A percentile compares a stretch with the other conserved stretches of the same genome.
These are phyloP conservation scores for Palythoa heliodiscus DNA, from an alignment of 92 coral and sea anemone genomes.

Conservation along the genomic window DNA sequence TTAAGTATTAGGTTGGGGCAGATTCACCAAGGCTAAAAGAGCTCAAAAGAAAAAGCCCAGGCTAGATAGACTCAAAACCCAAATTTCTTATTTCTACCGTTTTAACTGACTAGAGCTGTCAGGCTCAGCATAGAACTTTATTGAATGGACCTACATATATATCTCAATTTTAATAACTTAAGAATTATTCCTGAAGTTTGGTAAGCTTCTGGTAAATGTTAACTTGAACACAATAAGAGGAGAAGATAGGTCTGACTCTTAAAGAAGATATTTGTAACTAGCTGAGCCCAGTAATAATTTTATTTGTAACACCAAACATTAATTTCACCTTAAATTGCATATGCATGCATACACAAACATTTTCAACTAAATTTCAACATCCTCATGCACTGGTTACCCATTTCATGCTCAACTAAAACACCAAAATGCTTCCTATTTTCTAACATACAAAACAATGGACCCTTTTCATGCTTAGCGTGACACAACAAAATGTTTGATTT, in stretches of 20 bases:
- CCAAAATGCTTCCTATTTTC: background rate
- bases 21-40: no score
- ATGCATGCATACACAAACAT: background rate
- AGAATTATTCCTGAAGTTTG: background rate
- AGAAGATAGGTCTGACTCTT: background rate
- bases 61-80: no score
- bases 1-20: no score
- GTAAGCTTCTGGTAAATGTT: constrained; percentile 6
- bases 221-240: constrained; percentile 5
- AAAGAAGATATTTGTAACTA: background rate
- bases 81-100: no score
- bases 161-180: no score
- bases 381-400: constrained; percentile 5
- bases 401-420: constrained; percentile 2
- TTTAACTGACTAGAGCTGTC: no score
- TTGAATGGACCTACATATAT: no score
- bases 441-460: background rate
- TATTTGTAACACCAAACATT: background rate
- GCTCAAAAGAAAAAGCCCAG: no score
- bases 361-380: background rate
- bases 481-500: no score
- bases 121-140: no score
- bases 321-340: constrained; percentile 8
- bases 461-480: no score
- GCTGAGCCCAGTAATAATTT: background rate